Percentiles rank a stretch among this genome's conserved stretches.
These are phyloP conservation scores for Pachydiplax longipennis DNA, from an alignment of 2,888 invertebrate genomes.

Conservation along the genomic window DNA sequence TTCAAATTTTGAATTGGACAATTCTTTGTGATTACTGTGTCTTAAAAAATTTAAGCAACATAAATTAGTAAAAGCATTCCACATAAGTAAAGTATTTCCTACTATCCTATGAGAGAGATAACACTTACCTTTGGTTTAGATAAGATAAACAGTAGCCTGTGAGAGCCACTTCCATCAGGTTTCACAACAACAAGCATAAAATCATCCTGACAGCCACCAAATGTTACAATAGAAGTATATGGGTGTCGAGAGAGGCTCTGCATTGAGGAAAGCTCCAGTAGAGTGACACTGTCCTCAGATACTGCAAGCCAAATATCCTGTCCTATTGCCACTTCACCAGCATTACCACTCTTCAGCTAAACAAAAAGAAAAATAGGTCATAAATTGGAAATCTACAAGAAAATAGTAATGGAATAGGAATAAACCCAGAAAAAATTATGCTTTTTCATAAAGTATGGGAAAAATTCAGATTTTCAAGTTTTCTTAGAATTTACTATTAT, in stretches of 20 bases:
- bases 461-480: not conserved
- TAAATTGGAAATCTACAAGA: not conserved
- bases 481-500: not conserved
- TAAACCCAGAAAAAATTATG: no score
- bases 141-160: conserved; percentile 88
- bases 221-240: conserved; percentile 84
- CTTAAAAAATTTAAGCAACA: no score
- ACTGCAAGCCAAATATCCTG: conserved; percentile 87
- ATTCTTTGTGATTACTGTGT: no score
- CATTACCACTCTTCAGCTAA: conserved; percentile 31
- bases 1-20: no score
- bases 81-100: no score
- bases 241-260: conserved; percentile 84
- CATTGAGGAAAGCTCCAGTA: conserved; percentile 90
- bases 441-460: no score
- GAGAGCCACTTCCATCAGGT: conserved; percentile 75
- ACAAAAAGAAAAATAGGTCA: not conserved
- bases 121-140: conserved; percentile 83
- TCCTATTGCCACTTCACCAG: conserved; percentile 13
- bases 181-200: conserved; percentile 95
- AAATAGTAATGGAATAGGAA: not conserved
- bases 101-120: no score
- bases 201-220: conserved; percentile 95
- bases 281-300: conserved; percentile 89
- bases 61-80: no score